Evolutionary conservation across 2,797 vertebrate species (phyloP), one percentile per base, ranked within the genome.

Genomic region (Acanthis flammea): DNA sequence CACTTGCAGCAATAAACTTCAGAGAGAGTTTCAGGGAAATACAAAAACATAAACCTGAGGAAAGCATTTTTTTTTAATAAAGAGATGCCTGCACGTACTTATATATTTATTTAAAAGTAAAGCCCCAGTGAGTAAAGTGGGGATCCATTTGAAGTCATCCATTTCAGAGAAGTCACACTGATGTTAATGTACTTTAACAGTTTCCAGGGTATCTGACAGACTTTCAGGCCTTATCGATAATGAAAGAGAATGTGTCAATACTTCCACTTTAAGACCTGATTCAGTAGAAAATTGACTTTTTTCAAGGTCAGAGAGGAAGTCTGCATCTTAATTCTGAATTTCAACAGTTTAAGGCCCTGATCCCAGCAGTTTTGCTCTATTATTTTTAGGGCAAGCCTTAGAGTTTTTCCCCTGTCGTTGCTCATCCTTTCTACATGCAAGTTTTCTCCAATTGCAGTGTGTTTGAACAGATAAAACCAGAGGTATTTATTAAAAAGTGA

Each of bases 291-390:
- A 88, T 62, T 33, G 28, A 33, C 14, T 74, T 74, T 81, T 93
- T 88, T 87, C 84, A 91, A 93, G 78, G 86, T 91, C 88, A 87
- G 47, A 53, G 4, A 87, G 25, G 37, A 95, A 41, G 31, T 37
- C 47, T 48, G 23, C 58, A 30, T 35, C 77, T 76, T 88, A 73
- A 87, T 67, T 92, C 74, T 76, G 74, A 27, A 47, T 90, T 53
- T 65, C 11, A 18, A 60, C 27, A 65, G 42, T 22, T 45, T 73
- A 42, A 84, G 23, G 6, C 47, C 30, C 18, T 60, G 65, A 45
- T 86, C 39, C n/a, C 41, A 10, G 7, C 1, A 5, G 15, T 57
- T 22, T 73, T 61, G 35, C 9, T 58, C 14, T 23, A 54, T 62
- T 65, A 22, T 60, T 81, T 23, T 22, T 6, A 35, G 15, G 13